Conservation (phyloP, 2,113 vertebrate genomes). For the Pontoporia blainvillei region DNA sequence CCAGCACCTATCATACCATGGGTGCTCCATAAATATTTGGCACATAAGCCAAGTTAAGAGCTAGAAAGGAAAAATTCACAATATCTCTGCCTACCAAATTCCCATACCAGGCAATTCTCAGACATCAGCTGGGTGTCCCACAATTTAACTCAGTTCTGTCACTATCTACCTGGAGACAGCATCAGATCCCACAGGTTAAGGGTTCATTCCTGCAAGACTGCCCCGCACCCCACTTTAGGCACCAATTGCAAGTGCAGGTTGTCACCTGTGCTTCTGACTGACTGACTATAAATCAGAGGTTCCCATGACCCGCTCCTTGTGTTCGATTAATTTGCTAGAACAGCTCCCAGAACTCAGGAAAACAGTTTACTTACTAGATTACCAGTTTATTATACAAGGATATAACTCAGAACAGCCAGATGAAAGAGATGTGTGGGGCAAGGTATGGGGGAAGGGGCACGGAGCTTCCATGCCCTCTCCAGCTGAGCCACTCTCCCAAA, state of each 20-base stretch:
- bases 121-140: background rate
- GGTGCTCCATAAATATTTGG: background rate
- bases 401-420: background rate
- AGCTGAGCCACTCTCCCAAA: too few species aligned
- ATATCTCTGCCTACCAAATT: background rate
- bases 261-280: background rate
- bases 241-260: background rate
- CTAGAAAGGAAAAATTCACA: background rate
- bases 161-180: too few species aligned
- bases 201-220: background rate
- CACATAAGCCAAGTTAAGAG: background rate
- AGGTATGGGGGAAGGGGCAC: background rate
- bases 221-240: background rate
- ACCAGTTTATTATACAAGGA: background rate
- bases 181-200: background rate
- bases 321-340: background rate
- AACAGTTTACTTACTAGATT: background rate
- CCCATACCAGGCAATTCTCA: background rate
- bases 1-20: rapidly evolving
- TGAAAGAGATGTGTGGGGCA: background rate
- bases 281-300: background rate
- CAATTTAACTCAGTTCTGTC: background rate
- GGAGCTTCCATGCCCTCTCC: background rate
- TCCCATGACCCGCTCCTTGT: background rate
- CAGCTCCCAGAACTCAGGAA: background rate